A percentile compares a stretch with the other conserved stretches of the same genome.
Evolutionary conservation across 1,140 invertebrate genomes (phyloP).

Genomic region (Sitophilus oryzae): DNA sequence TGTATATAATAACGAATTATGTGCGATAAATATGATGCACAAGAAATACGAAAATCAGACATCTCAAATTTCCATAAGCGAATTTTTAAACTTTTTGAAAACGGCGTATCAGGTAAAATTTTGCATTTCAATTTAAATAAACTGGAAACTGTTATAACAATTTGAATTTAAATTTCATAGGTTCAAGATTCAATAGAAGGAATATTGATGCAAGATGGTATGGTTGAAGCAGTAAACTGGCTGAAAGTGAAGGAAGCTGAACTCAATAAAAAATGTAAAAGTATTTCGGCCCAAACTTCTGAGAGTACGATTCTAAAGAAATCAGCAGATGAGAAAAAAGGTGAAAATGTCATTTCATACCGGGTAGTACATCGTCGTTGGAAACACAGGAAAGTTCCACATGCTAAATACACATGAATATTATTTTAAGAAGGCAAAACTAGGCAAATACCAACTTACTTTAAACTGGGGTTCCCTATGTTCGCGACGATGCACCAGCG

Average conservation of each 20-base stretch:
- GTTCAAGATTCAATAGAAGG: conserved; percentile 57
- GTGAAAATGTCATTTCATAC: no score
- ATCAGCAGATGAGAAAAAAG: conserved; percentile 25
- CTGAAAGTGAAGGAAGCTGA: conserved; percentile 49
- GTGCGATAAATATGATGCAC: background rate
- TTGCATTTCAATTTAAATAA: no score
- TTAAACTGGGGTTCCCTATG: no score
- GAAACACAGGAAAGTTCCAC: no score
- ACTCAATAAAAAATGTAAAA: conserved; percentile 34
- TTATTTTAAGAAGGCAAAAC: no score
- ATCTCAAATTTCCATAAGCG: conserved; percentile 56
- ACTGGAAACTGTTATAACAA: no score
- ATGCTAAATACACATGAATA: no score
- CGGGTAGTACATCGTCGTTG: no score
- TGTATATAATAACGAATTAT: no score
- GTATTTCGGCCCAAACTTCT: conserved; percentile 28
- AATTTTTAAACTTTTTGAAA: conserved; percentile 67
- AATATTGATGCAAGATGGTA: conserved; percentile 49
- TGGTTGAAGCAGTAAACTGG: conserved; percentile 56
- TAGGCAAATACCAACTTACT: no score
- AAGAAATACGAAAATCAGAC: conserved; percentile 12
- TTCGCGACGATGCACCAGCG: no score
- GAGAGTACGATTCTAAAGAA: conserved; percentile 20
- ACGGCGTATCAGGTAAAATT: conserved; percentile 58
- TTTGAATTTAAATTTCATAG: no score